Percentiles rank a stretch among this genome's conserved stretches.
These are phyloP conservation scores for Polymixis flavicincta DNA, from an alignment of 2,888 invertebrate genomes.

Conservation along the genomic window DNA sequence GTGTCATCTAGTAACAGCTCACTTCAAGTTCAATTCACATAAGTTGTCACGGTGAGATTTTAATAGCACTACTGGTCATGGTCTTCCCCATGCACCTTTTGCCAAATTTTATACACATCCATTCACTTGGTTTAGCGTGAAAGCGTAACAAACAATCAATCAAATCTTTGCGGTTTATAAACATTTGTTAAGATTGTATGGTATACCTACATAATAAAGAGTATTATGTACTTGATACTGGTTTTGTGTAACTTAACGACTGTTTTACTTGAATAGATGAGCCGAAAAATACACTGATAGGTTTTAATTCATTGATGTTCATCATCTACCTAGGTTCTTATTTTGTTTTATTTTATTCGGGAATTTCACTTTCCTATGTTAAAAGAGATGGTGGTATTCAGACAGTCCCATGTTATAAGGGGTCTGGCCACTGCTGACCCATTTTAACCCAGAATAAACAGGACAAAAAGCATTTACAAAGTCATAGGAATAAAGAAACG, in stretches of 20 bases:
- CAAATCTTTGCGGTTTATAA: no score
- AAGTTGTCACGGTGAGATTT: no score
- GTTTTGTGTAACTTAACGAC: neutral
- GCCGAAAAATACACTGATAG: neutral
- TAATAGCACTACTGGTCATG: no score
- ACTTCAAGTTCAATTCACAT: no score
- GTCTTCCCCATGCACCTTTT: no score
- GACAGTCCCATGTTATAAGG: neutral
- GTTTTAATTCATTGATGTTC: neutral
- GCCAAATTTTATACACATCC: no score
- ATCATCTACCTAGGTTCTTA: neutral
- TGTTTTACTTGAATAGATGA: neutral
- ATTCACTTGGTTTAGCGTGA: no score
- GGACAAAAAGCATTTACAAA: neutral
- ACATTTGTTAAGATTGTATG: constrained; percentile 1
- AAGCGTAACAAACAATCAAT: no score
- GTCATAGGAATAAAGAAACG: neutral
- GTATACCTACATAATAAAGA: neutral
- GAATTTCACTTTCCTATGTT: neutral
- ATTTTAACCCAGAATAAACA: neutral
- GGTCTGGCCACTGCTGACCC: neutral
- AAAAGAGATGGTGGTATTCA: no score
- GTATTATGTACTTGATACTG: neutral
- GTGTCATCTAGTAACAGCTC: no score
- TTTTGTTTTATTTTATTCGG: no score